These are phyloP conservation scores for Aleiodes leptofemur DNA, from an alignment of 2,888 invertebrate species.

Conservation along the genomic window DNA sequence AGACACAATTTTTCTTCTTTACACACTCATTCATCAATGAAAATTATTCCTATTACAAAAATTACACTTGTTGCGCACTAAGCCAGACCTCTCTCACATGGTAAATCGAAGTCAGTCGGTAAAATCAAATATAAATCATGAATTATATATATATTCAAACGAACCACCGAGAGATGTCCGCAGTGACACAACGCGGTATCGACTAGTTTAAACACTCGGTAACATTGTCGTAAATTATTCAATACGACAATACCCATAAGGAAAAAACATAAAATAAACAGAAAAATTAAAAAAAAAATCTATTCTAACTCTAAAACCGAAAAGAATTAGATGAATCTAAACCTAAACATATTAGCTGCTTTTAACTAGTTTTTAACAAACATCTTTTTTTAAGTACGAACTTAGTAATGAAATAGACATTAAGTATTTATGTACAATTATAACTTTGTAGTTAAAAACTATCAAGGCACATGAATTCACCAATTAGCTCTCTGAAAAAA, in stretches of 20 bases:
- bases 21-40: background rate
- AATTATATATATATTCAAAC: background rate
- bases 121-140: constrained; percentile 20
- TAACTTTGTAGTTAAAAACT: background rate
- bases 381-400: constrained; percentile 52
- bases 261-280: constrained; percentile 21
- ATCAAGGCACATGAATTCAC: constrained; percentile 29
- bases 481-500: constrained; percentile 7
- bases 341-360: constrained; percentile 12
- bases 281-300: constrained; percentile 12
- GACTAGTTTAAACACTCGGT: constrained; percentile 37
- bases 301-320: constrained; percentile 30
- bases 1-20: background rate
- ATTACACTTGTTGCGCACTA: constrained; percentile 11
- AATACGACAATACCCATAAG: constrained; percentile 12
- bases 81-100: constrained; percentile 3
- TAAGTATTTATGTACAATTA: constrained; percentile 37
- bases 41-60: background rate
- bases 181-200: constrained; percentile 16
- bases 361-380: constrained; percentile 23
- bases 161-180: constrained; percentile 19
- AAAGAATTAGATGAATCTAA: constrained; percentile 10
- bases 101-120: constrained; percentile 24
- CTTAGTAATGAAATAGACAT: constrained; percentile 41
- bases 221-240: constrained; percentile 8